Base-by-base conservation (phyloP, 1,140 invertebrate species). In the Capitella teleta region DNA sequence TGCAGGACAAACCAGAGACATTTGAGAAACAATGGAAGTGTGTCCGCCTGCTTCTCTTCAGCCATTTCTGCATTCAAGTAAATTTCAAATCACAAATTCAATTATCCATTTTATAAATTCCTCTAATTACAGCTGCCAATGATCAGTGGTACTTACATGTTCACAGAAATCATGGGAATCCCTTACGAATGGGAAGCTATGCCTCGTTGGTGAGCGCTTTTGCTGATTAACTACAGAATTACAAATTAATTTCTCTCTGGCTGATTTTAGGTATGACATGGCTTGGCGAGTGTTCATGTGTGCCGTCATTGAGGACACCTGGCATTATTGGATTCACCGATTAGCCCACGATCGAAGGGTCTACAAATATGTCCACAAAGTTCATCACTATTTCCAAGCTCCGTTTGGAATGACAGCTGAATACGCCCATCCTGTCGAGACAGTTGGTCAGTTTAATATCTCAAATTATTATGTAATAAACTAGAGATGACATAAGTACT, bases 331-430 rank as follows among this genome's bases (percentile, higher is more conserved):
- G 40, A 47, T 67, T 25, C 64, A 67, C 52, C 44, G 46, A n/a
- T 53, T 58, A 0, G 52, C 63, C 8, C 64, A 67, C 49, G 56
- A 67, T 43, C 55, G 48, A 19, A 50, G 62, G 12, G 54, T 67
- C 41, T 67, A 67, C 56, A 67, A 67, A 44, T 52, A 64, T 49
- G 62, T 67, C 30, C 64, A 67, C 52, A 67, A 67, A 49, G 51
- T 67, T 3, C 64, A 67, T 47, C 64, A 67, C 47, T 40, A 60
- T 37, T 64, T 53, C 48, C 61, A 63, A 60, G 30, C 61, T 32
- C 64, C 64, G 1, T 66, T 67, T 55, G 63, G 64, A 14, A 64
- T 67, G 63, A 57, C 54, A 14, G 64, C 64, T n/a, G 64, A 67
- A 40, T 67, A 67, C 51, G 64, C 64, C 25, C 64, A 67, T 51